phyloP scores from a whole-genome alignment of 2,797 vertebrate species.

The Aotus griseimembra region DNA sequence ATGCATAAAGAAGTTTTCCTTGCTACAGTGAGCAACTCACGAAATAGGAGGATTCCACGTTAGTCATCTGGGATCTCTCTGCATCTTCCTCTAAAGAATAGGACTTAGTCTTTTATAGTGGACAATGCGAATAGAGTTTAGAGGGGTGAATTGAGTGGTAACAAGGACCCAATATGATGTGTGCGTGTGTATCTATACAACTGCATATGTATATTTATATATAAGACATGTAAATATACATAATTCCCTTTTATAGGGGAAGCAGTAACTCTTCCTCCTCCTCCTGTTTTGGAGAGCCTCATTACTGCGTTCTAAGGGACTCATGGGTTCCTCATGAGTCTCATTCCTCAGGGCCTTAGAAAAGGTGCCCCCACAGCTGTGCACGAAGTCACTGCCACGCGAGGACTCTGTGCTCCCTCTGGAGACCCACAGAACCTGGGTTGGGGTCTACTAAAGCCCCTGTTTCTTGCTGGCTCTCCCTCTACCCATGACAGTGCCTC shows the following conservation, averaged over 20 bases:
- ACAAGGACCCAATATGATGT: neutral
- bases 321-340: no score
- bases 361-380: neutral
- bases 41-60: neutral
- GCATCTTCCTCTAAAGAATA: neutral
- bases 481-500: neutral
- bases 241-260: neutral
- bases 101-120: neutral
- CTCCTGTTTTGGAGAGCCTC: neutral
- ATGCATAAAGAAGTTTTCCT: neutral
- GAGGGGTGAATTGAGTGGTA: neutral
- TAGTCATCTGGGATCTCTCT: neutral
- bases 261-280: neutral
- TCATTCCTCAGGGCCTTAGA: neutral
- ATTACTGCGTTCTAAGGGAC: no score
- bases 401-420: accelerated
- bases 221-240: no score
- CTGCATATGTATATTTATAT: neutral
- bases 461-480: neutral
- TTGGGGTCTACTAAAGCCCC: neutral
- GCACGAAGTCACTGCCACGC: accelerated
- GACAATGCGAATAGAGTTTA: neutral
- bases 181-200: neutral
- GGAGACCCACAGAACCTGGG: neutral
- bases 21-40: neutral